Percentiles rank a stretch among this genome's conserved stretches.
Conservation (phyloP, 2,888 invertebrate species). For the Idaea dimidiata region DNA sequence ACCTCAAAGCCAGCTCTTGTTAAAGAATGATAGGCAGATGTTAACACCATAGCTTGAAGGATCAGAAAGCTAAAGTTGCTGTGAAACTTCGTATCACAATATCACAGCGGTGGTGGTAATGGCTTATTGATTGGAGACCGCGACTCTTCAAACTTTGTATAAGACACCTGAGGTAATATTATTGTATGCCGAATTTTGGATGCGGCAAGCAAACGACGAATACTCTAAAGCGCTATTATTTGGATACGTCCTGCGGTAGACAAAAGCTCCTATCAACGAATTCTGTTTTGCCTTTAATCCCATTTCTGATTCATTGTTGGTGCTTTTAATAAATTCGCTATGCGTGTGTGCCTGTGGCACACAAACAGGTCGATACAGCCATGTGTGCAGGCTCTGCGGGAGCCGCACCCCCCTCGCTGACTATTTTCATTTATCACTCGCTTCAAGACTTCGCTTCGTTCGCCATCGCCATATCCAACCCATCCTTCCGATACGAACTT, state of each 20-base stretch:
- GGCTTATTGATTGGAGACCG: too few species aligned
- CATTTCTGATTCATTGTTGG: background rate
- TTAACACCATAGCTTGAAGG: background rate
- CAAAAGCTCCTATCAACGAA: too few species aligned
- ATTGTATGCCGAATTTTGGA: too few species aligned
- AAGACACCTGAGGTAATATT: too few species aligned
- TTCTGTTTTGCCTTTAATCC: background rate
- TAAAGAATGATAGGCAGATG: background rate
- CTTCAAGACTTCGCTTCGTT: slow-evolving; percentile 37
- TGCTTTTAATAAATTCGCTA: slow-evolving; percentile 28
- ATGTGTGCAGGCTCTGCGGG: slow-evolving; percentile 76
- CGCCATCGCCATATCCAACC: too few species aligned
- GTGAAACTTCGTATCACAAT: too few species aligned
- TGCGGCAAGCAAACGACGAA: too few species aligned
- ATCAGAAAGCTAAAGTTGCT: too few species aligned
- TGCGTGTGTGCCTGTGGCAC: slow-evolving; percentile 35
- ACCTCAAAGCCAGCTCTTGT: background rate
- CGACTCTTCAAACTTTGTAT: too few species aligned
- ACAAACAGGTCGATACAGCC: slow-evolving; percentile 66
- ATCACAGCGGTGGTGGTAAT: too few species aligned
- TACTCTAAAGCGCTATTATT: too few species aligned
- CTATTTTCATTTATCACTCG: slow-evolving; percentile 78
- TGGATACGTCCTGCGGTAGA: too few species aligned
- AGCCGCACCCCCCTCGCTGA: slow-evolving; percentile 69
- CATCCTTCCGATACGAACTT: slow-evolving; percentile 34